phyloP scores from a whole-genome alignment of 2,113 vertebrate species.

The Brachyhypopomus occidentalis region DNA sequence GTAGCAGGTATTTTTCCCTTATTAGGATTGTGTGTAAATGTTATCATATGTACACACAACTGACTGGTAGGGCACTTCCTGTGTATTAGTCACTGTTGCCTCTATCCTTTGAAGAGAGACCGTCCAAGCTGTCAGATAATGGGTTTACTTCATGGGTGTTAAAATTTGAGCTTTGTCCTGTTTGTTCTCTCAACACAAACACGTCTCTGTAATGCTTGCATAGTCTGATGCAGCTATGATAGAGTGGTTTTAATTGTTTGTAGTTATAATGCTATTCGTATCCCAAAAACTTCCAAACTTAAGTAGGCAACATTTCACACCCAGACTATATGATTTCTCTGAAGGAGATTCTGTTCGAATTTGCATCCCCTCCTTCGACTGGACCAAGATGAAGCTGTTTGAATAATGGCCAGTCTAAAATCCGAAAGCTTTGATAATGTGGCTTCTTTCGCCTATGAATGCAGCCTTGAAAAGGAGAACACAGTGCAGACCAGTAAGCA shows the following conservation, averaged over 20 bases:
- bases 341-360: too few relatives aligned
- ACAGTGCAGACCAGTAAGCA: too few relatives aligned
- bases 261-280: too few relatives aligned
- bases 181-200: not conserved
- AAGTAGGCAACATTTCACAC: too few relatives aligned
- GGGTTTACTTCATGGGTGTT: not conserved
- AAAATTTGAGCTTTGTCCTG: not conserved
- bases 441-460: too few relatives aligned
- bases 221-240: not conserved
- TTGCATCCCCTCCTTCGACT: too few relatives aligned
- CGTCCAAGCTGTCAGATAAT: not conserved
- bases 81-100: not conserved
- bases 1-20: not conserved
- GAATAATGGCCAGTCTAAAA: too few relatives aligned
- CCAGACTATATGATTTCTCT: too few relatives aligned
- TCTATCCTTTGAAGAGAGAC: not conserved
- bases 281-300: too few relatives aligned
- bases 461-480: too few relatives aligned
- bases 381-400: too few relatives aligned
- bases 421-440: too few relatives aligned
- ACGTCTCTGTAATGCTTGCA: not conserved
- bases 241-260: not conserved
- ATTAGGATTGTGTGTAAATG: not conserved
- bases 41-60: conserved; percentile 29
- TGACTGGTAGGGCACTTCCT: conserved; percentile 10